Evolutionary conservation across 2,113 vertebrate genomes (phyloP).

Genomic region (Actenoides hombroni): DNA sequence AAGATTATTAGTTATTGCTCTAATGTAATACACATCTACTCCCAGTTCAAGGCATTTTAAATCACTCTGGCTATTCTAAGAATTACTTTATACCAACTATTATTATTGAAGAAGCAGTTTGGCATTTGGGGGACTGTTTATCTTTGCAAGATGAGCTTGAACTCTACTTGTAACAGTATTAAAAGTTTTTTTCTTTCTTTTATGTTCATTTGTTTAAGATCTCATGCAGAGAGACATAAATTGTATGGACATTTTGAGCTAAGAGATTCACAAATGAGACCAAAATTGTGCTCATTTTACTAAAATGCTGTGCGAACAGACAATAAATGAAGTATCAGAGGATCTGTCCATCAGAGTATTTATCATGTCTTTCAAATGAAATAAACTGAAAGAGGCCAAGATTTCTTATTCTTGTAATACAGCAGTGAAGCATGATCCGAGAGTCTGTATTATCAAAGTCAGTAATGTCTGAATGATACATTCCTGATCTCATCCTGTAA

Average conservation of each 20-base stretch:
- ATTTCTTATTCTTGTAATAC: neutral
- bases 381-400: neutral
- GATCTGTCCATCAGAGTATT: neutral
- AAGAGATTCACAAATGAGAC: neutral
- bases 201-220: neutral
- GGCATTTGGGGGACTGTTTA: neutral
- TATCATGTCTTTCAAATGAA: neutral
- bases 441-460: neutral
- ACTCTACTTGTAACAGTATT: neutral
- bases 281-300: neutral
- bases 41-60: neutral
- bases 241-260: neutral
- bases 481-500: neutral
- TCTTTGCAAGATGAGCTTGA: neutral
- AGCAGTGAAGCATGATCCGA: no score
- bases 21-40: neutral
- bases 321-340: neutral
- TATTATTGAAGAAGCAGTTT: neutral
- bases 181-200: neutral
- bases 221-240: neutral
- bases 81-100: neutral
- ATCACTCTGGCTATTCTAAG: neutral
- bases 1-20: neutral
- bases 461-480: neutral
- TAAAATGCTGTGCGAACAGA: neutral